Base-by-base conservation (phyloP, 2,888 invertebrate species). In the Dasysyrphus albostriatus region DNA sequence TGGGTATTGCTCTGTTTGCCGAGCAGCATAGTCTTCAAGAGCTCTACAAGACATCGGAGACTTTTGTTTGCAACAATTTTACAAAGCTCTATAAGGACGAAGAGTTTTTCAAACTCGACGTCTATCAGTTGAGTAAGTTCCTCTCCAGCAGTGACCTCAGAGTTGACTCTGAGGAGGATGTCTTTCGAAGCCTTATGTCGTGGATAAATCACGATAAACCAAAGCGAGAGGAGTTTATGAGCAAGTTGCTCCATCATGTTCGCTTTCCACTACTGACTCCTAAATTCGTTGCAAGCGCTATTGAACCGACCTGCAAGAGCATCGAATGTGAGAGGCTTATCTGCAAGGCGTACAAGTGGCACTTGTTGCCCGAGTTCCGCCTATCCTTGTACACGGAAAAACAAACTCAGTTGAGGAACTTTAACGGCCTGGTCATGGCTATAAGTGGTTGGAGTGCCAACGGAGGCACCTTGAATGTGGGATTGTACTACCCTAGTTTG, bases 1-100 rank as follows among this genome's bases (percentile, higher is more conserved):
- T 83, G 5, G 78, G 51, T 3, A 67, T 83, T 10, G 39, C 72
- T 5, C 12, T 56, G 2, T 67, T 83, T 10, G 77, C 82, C 1
- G 34, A 70, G 8, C 39, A 44, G 2, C 58, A 82, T 47, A 61
- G 14, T 54, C 63, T 39, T 7, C 24, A 29, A 5, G n/a, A 32
- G 3, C 49, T 81, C 0, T 39, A 67, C 12, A 49, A 58, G 6
- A 6, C 3, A 8, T 24, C 74, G 4, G 32, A 56, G 34, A 10
- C 10, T 2, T 80, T 19, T 61, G 19, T 42, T 4, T 44, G 39
- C 6, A 59, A 80, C 5, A 42, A 63, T 12, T 70, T 70, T 42
- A 2, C 9, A 1, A 14, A 44, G 2, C 2, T 70, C 2, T 12
- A 47, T 10, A n/a, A 75, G 8, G 16, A 49, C 9, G 42, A 42